Percentiles rank a stretch among this genome's conserved stretches.
Evolutionary conservation across 1,140 invertebrate species (phyloP).

Genomic region (Psilanteris sp.): DNA sequence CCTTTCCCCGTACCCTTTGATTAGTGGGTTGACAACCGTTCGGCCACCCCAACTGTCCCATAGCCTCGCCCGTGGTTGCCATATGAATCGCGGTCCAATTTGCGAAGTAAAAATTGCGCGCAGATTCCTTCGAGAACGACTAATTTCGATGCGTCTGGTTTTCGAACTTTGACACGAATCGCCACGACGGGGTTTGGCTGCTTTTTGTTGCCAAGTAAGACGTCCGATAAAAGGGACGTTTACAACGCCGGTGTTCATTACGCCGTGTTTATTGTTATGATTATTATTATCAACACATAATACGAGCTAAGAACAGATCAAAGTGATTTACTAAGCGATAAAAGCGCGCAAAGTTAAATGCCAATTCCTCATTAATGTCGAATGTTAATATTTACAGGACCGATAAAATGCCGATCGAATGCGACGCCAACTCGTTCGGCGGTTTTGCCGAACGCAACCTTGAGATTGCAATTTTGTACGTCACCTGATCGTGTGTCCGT

Average conservation of each 20-base stretch:
- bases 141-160: too few species aligned
- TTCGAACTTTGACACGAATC: too few species aligned
- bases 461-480: slow-evolving; percentile 7
- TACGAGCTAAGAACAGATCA: slow-evolving; percentile 30
- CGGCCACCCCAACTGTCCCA: too few species aligned
- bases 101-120: too few species aligned
- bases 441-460: neutral
- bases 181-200: too few species aligned
- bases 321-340: slow-evolving; percentile 43
- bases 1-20: slow-evolving; percentile 63
- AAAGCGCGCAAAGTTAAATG: slow-evolving; percentile 37
- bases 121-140: too few species aligned
- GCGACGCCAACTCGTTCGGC: too few species aligned
- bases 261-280: slow-evolving; percentile 7
- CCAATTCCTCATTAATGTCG: slow-evolving; percentile 42
- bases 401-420: too few species aligned
- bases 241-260: slow-evolving; percentile 19
- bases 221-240: slow-evolving; percentile 12
- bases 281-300: slow-evolving; percentile 31
- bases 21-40: slow-evolving; percentile 12
- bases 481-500: slow-evolving; percentile 25
- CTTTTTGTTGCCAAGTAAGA: too few species aligned
- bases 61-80: too few species aligned
- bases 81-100: too few species aligned
- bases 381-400: slow-evolving; percentile 29